Percentiles rank a stretch among this genome's conserved stretches.
These are phyloP conservation scores for Suillia variegata DNA, from an alignment of 2,888 invertebrate species.

Conservation along the genomic window DNA sequence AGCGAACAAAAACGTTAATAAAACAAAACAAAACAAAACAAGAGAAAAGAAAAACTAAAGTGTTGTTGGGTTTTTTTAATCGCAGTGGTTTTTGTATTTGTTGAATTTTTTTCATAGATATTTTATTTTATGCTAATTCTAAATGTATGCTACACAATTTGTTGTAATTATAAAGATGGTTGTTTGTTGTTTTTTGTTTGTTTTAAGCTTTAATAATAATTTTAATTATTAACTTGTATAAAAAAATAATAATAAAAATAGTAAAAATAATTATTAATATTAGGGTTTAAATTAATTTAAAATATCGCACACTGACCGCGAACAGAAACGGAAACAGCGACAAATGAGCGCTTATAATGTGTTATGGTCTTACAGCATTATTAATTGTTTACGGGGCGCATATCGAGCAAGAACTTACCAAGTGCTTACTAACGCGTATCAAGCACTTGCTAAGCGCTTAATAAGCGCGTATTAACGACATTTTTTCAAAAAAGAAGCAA, in stretches of 20 bases:
- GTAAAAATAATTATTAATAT: conserved; percentile 15
- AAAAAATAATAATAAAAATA: conserved; percentile 38
- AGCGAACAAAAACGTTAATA: too few relatives aligned
- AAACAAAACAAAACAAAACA: neutral
- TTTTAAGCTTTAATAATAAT: conserved; percentile 27
- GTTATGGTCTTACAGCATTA: too few relatives aligned
- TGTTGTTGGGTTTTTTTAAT: neutral
- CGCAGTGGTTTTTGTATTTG: conserved; percentile 4
- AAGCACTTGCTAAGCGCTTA: too few relatives aligned
- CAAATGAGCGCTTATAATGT: neutral
- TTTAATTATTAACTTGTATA: conserved; percentile 41
- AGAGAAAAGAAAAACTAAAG: neutral
- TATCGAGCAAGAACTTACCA: too few relatives aligned
- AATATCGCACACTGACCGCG: neutral
- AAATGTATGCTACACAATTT: conserved; percentile 3
- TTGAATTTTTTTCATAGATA: neutral
- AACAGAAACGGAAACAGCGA: neutral
- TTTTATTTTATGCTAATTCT: conserved; percentile 3
- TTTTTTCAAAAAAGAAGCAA: too few relatives aligned
- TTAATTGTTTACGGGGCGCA: too few relatives aligned
- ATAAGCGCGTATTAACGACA: too few relatives aligned
- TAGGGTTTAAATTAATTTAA: conserved; percentile 12
- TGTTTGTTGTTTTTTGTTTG: conserved; percentile 1
- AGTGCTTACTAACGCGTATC: too few relatives aligned
- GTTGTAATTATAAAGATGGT: neutral